Evolutionary conservation across 2,113 vertebrate species (phyloP), one percentile per base, ranked within the genome.

Genomic region (Limanda limanda): DNA sequence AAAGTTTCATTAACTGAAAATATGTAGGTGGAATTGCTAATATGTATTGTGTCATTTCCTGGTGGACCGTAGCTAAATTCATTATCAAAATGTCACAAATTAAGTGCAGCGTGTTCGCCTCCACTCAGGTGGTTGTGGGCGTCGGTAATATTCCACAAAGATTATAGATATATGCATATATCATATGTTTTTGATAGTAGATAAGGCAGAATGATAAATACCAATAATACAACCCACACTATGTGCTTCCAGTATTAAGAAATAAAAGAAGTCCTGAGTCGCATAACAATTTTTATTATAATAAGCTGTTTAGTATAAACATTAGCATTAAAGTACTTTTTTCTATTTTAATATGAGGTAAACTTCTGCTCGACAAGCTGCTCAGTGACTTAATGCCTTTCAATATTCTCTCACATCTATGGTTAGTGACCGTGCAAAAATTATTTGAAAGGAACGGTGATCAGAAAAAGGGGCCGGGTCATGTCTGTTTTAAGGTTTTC

Each of bases 11-110:
- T 83, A 69, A 65, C 31, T 79, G 31, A 25, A 79, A 48, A 54
- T 71, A 57, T 35, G 59, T 58, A 55, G 35, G 35, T 69, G 54
- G 42, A 76, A 66, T 69, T 40, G 48, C 13, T 35, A 71, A 78
- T 74, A n/a, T 21, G 17, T 42, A 3, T 55, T 21, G 2, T 67
- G 18, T 58, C 4, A 60, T 68, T 72, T 78, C 35, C 58, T 64
- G 2, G 52, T 59, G 45, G 56, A 55, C 66, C 4, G 1, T 1
- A 21, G n/a, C 37, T 64, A 63, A 20, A 76, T 42, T 25, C 7
- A 63, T 59, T 51, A 68, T 54, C n/a, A 13, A 51, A 71, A 68
- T 85, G 57, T 68, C 13, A 47, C 25, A 56, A 59, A 59, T 82
- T 57, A 24, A 58, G 17, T 25, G 7, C 58, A 37, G 21, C 47